phyloP scores from a whole-genome alignment of 2,113 vertebrate species.

The Eclectus roratus region DNA sequence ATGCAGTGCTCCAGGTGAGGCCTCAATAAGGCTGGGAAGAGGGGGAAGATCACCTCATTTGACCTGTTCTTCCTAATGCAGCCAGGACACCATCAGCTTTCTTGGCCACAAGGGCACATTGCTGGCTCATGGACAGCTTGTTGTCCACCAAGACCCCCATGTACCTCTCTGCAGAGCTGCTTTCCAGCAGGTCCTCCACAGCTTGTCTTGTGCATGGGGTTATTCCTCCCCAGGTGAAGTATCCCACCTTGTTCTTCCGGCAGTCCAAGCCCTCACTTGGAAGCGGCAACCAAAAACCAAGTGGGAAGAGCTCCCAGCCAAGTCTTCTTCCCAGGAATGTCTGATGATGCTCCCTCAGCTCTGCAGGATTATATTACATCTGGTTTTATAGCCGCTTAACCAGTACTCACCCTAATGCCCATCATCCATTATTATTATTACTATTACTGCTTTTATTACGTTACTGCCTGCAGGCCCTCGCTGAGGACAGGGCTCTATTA shows the following conservation, averaged over 20 bases:
- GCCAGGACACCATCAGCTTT: not conserved
- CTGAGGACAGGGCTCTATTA: conserved; percentile 41
- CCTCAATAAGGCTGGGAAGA: not conserved
- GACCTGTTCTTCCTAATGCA: not conserved
- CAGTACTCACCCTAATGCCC: conserved; percentile 62
- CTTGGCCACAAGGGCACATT: not conserved
- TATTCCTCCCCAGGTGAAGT: not conserved
- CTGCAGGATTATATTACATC: conserved; percentile 51
- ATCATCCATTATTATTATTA: conserved; percentile 66
- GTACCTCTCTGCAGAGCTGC: not conserved
- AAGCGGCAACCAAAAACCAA: not conserved
- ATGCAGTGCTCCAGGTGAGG: not conserved
- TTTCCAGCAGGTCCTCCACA: not conserved
- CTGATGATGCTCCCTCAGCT: conserved; percentile 43
- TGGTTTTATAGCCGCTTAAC: conserved; percentile 51
- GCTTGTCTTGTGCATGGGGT: not conserved
- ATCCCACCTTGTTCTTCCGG: not conserved
- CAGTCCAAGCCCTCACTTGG: not conserved
- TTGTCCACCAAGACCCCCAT: not conserved
- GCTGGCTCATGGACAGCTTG: not conserved
- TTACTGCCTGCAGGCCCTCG: conserved; percentile 47
- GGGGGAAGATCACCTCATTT: not conserved
- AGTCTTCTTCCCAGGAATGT: conserved; percentile 44
- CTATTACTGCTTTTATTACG: conserved; percentile 57
- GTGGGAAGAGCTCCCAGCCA: not conserved